Percentiles rank a stretch among this genome's conserved stretches.
These are phyloP conservation scores for Chaetodon auriga DNA, from an alignment of 2,113 vertebrate species.

Conservation along the genomic window DNA sequence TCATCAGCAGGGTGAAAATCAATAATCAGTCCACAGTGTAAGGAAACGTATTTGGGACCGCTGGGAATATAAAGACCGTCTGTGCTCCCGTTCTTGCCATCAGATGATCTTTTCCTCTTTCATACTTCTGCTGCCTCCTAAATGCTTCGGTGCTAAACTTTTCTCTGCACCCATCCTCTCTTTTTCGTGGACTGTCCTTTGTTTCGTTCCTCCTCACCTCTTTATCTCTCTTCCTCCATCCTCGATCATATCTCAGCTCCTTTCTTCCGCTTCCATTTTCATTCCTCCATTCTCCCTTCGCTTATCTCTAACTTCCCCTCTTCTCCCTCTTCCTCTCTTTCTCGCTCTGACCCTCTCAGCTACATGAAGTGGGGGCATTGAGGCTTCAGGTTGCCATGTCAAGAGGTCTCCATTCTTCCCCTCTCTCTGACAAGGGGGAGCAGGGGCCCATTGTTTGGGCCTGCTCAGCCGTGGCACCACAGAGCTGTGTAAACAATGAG, in stretches of 20 bases:
- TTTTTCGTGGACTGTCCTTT: background rate
- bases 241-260: background rate
- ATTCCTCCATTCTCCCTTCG: slow-evolving; percentile 21
- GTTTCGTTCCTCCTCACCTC: background rate
- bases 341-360: slow-evolving; percentile 72
- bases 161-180: background rate
- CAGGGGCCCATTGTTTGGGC: slow-evolving; percentile 80
- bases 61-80: background rate
- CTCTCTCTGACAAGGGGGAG: slow-evolving; percentile 80
- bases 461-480: slow-evolving; percentile 83
- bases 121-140: background rate
- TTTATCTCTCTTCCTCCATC: background rate
- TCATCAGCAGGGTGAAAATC: background rate
- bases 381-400: slow-evolving; percentile 84
- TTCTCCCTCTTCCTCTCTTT: slow-evolving; percentile 23
- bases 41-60: background rate
- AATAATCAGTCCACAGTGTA: background rate
- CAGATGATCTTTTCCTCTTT: background rate
- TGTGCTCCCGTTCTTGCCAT: background rate
- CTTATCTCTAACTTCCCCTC: slow-evolving; percentile 63
- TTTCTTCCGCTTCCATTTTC: slow-evolving; percentile 23
- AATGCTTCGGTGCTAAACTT: background rate
- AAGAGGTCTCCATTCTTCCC: slow-evolving; percentile 86
- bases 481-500: slow-evolving; percentile 81
- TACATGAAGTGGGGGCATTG: slow-evolving; percentile 82